Conservation (phyloP, 2,888 invertebrate species). For the Dichetophora obliterata region DNA sequence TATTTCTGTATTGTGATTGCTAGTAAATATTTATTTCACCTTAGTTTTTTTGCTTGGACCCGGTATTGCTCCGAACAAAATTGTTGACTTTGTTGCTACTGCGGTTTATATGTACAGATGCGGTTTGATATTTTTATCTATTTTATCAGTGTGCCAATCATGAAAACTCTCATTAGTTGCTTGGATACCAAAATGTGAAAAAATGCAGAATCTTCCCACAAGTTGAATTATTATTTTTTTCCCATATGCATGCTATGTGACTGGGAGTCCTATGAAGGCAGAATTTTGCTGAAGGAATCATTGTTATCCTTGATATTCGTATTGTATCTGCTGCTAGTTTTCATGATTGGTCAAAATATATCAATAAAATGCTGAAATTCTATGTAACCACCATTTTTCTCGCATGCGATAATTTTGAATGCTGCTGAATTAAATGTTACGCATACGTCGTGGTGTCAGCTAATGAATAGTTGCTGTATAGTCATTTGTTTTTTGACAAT, state of each 20-base stretch:
- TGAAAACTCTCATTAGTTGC: not conserved
- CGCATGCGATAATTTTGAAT: not conserved
- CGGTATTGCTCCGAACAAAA: constrained; percentile 64
- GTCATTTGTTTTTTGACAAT: not conserved
- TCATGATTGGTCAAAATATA: no score
- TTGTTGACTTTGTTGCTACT: constrained; percentile 10
- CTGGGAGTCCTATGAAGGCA: no score
- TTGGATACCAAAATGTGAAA: no score
- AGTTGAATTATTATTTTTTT: no score
- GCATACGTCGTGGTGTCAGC: not conserved
- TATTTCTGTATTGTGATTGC: not conserved
- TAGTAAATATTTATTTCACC: not conserved
- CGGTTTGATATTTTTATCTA: constrained; percentile 36
- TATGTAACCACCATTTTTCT: not conserved
- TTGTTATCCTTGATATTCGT: not conserved
- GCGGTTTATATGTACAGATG: constrained; percentile 31
- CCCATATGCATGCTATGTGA: no score
- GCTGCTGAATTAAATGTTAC: not conserved
- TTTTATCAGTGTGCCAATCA: not conserved
- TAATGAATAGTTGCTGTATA: not conserved
- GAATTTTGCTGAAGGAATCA: no score
- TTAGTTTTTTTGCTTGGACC: constrained; percentile 59
- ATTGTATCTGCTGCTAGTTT: no score
- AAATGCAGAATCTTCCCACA: no score
- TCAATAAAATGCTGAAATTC: not conserved